Conservation (phyloP, 2,113 vertebrate genomes). For the Mesoclemmys tuberculata region DNA sequence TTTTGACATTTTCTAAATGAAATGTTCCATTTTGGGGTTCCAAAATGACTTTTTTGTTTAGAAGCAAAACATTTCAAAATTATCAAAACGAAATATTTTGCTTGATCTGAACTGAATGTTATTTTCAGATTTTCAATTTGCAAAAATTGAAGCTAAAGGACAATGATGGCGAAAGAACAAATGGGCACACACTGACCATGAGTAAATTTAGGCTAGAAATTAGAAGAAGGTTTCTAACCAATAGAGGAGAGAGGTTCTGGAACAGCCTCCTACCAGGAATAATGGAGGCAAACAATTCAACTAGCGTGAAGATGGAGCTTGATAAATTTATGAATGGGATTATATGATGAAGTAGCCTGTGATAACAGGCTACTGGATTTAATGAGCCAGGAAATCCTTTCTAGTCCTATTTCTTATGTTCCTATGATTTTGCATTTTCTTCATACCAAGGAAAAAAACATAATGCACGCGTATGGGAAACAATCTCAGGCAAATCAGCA, state of each 20-base stretch:
- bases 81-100: conserved; percentile 29
- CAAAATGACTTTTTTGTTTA: conserved; percentile 33
- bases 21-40: conserved; percentile 18
- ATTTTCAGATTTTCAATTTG: not conserved
- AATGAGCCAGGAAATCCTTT: not conserved
- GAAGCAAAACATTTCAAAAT: conserved; percentile 63
- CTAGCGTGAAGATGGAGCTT: not conserved
- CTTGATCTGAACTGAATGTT: not conserved
- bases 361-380: not conserved
- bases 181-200: not conserved
- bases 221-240: not conserved
- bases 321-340: not conserved
- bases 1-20: not conserved
- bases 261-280: not conserved
- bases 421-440: not conserved
- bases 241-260: not conserved
- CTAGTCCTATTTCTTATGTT: not conserved
- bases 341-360: not conserved
- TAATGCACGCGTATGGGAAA: not conserved
- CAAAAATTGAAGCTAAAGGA: not conserved
- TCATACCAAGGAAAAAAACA: not conserved
- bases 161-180: not conserved
- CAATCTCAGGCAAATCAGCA: not conserved
- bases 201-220: not conserved
- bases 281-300: not conserved